phyloP scores from a whole-genome alignment of 2,888 invertebrate genomes.

The Leucozona laternaria region DNA sequence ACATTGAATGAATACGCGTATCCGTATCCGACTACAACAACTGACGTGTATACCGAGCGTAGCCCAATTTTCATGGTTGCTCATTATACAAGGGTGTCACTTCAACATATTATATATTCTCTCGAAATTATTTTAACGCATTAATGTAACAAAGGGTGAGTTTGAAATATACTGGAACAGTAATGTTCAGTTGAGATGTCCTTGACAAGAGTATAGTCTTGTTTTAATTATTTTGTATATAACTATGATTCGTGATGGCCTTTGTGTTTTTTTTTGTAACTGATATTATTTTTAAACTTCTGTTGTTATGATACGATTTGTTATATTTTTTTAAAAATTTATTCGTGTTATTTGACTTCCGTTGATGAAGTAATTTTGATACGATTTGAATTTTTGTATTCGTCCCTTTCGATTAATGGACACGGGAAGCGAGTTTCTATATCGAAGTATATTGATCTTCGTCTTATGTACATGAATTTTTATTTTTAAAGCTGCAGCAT shows the following conservation, averaged over 20 bases:
- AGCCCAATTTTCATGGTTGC: conserved; percentile 69
- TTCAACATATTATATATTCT: conserved; percentile 25
- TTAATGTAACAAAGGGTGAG: conserved; percentile 54
- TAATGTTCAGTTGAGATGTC: conserved; percentile 43
- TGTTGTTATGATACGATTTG: conserved; percentile 52
- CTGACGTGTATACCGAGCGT: conserved; percentile 23
- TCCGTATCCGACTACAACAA: conserved; percentile 32
- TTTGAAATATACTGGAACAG: neutral
- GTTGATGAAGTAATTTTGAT: neutral
- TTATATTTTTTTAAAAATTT: conserved; percentile 22
- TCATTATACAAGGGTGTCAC: conserved; percentile 73
- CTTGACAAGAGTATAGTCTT: conserved; percentile 53
- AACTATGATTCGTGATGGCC: neutral
- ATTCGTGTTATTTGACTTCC: conserved; percentile 1
- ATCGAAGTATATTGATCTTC: too few relatives aligned
- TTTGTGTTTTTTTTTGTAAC: conserved; percentile 28
- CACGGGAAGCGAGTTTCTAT: too few relatives aligned
- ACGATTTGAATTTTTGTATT: conserved; percentile 1
- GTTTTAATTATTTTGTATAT: conserved; percentile 48
- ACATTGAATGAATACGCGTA: conserved; percentile 44
- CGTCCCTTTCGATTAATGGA: too few relatives aligned
- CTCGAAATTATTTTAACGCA: conserved; percentile 64
- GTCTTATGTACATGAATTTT: too few relatives aligned
- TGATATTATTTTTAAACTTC: conserved; percentile 58
- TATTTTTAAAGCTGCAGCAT: too few relatives aligned